These are phyloP conservation scores for Limnodromus scolopaceus DNA, from an alignment of 2,797 vertebrate genomes.

Conservation along the genomic window DNA sequence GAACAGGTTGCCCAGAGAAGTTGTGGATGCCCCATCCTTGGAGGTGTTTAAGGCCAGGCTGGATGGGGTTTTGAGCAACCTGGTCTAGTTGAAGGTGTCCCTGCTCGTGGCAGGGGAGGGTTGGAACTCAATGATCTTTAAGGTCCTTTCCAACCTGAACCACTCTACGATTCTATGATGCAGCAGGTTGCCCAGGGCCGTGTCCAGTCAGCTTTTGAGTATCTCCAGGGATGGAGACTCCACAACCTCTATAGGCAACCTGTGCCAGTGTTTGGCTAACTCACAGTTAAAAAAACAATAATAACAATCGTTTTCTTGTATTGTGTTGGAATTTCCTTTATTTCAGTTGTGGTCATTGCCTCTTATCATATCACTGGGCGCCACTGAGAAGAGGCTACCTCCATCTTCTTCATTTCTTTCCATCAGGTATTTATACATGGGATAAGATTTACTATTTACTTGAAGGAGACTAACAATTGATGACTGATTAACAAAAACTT, in stretches of 20 bases:
- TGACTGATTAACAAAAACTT: background rate
- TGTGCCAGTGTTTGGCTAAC: background rate
- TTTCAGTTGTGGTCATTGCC: background rate
- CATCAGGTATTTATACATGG: background rate
- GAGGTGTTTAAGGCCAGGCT: too few species aligned
- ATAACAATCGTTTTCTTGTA: background rate
- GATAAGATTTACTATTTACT: background rate
- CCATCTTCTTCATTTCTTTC: background rate
- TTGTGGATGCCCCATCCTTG: too few species aligned
- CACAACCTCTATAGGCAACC: background rate
- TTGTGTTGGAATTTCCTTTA: background rate
- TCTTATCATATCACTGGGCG: background rate
- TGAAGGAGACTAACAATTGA: background rate
- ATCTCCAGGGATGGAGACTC: background rate
- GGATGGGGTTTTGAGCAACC: too few species aligned
- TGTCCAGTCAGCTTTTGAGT: background rate
- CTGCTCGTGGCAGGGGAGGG: too few species aligned
- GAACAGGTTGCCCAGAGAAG: too few species aligned
- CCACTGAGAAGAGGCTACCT: background rate
- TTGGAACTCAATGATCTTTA: too few species aligned
- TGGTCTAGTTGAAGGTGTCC: too few species aligned
- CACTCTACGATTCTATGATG: too few species aligned
- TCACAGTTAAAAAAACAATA: background rate
- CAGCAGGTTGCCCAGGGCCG: background rate
- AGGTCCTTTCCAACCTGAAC: too few species aligned